A percentile compares a stretch with the other conserved stretches of the same genome.
Evolutionary conservation across 2,888 invertebrate genomes (phyloP).

Genomic region (Choristoneura rosaceana): DNA sequence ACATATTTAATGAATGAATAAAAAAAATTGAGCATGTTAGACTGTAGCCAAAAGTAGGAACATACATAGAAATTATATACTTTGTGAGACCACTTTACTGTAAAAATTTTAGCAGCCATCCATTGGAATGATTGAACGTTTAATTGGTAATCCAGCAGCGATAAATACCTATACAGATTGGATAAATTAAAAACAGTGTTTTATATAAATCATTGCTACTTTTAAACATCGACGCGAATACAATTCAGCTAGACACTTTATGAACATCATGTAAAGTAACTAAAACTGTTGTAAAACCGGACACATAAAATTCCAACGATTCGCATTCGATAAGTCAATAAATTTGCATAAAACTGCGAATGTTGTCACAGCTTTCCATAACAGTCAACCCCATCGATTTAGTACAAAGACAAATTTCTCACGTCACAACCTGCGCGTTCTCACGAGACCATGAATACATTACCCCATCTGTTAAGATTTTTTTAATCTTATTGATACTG

Average conservation of each 20-base stretch:
- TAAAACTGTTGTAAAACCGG: constrained; percentile 25
- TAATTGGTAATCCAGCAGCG: no score
- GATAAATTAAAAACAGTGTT: no score
- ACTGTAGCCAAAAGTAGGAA: no score
- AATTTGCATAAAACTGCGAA: constrained; percentile 75
- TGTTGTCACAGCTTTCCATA: constrained; percentile 83
- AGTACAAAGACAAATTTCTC: constrained; percentile 66
- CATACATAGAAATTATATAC: no score
- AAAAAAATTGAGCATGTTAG: no score
- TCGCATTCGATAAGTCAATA: constrained; percentile 52
- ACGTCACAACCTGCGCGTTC: constrained; percentile 67
- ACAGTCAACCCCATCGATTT: constrained; percentile 79
- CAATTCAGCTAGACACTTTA: neutral
- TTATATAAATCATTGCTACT: no score
- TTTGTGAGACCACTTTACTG: no score
- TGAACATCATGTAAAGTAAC: constrained; percentile 3
- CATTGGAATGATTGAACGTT: no score
- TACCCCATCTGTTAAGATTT: constrained; percentile 62
- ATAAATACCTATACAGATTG: no score
- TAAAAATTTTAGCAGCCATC: no score
- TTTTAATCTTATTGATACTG: constrained; percentile 72
- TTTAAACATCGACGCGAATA: no score
- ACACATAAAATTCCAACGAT: constrained; percentile 50
- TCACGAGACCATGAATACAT: constrained; percentile 78
- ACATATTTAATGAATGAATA: no score